Evolutionary conservation across 2,113 vertebrate species (phyloP).

Genomic region (Orcinus orca): DNA sequence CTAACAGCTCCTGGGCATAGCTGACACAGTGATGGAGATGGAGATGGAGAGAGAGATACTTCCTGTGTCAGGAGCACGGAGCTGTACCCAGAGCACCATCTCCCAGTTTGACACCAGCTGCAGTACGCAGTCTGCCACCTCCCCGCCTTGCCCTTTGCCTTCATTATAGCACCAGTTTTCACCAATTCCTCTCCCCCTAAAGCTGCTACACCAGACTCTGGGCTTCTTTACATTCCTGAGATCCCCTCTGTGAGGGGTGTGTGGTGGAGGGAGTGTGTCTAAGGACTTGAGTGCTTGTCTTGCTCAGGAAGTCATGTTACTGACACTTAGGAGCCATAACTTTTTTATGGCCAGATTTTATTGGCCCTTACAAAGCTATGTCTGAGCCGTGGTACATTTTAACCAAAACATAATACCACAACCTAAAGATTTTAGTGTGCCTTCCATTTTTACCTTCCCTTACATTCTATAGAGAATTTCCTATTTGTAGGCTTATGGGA

Average conservation of each 20-base stretch:
- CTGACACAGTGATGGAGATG: fast-evolving
- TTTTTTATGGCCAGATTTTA: background rate
- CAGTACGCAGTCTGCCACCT: background rate
- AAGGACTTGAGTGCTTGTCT: background rate
- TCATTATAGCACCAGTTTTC: fast-evolving
- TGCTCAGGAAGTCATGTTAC: background rate
- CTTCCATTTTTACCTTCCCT: background rate
- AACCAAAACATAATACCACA: background rate
- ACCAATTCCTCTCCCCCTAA: background rate
- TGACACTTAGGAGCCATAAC: too few species aligned
- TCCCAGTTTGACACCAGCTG: background rate
- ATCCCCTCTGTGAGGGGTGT: background rate
- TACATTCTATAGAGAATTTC: background rate
- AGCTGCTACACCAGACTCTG: background rate
- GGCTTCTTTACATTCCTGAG: background rate
- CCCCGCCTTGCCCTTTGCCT: background rate
- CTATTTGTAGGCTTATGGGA: background rate
- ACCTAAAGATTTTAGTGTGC: background rate
- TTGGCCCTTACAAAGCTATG: background rate
- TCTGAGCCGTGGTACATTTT: background rate
- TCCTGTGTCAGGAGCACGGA: background rate
- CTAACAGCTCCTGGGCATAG: background rate
- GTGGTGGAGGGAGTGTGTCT: background rate
- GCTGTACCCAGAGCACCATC: background rate
- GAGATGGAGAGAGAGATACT: background rate